Evolutionary conservation across 2,113 vertebrate genomes (phyloP), one percentile per base, ranked within the genome.

Genomic region (Ranitomeya imitator): DNA sequence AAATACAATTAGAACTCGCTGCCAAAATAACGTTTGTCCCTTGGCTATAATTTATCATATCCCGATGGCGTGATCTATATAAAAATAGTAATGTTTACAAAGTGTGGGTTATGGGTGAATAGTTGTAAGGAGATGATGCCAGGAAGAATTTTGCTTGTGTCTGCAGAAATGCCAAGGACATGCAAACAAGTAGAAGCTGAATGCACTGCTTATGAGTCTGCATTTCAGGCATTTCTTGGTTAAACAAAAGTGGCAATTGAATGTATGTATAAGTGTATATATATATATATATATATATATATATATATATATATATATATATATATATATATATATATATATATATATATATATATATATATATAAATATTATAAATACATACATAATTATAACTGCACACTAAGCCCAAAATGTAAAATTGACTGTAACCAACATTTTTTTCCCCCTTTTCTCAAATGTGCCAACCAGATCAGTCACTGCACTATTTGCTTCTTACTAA

Each of bases 41-140:
- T 76, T 45, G 52, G 73, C 45, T 76, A 76, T 52, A 76, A 52
- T 76, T 76, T 76, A 52, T 76, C 73, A 52, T 52, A 45, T 21
- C 16, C 18, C 1, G 51, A 76, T 52, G 73, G 73, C 73, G 45
- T 76, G 73, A 76, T 76, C 73, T 14, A 21, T 52, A 76, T 52
- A 76, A 76, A 76, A 76, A 76, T 76, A 76, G 45, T 21, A 52
- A 52, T 76, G 19, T 76, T 76, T 76, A 76, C 73, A 76, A 76
- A 76, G 52, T 76, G 73, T 52, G 73, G 73, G 73, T 76, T 76
- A 76, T 76, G 73, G 73, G 73, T 76, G 73, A 76, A 76, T 76
- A 45, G 37, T 52, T 52, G 45, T 52, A 21, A 5, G 18, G 37
- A 76, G 73, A 76, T 52, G 73, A 76, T 52, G 73, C 37, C 73